Evolutionary conservation across 2,797 vertebrate species (phyloP).

Genomic region (Ptychobarbus kaznakovi): DNA sequence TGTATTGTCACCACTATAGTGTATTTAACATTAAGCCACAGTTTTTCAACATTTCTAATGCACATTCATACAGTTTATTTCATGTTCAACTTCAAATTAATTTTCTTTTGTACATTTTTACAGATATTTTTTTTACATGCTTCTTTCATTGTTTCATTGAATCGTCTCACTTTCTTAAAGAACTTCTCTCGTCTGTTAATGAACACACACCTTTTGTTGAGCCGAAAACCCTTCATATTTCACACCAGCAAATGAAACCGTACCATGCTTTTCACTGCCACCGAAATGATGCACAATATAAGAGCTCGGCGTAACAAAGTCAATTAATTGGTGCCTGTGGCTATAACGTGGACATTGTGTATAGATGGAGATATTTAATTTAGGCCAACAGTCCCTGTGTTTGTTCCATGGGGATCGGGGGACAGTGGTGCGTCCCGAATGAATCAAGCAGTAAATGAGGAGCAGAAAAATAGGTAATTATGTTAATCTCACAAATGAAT

Average conservation of each 20-base stretch:
- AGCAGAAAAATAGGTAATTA: constrained; percentile 84
- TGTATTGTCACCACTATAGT: neutral
- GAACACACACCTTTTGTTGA: constrained; percentile 16
- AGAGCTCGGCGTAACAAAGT: constrained; percentile 40
- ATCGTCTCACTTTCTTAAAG: constrained; percentile 1
- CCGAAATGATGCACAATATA: constrained; percentile 41
- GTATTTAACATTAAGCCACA: neutral
- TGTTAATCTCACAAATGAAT: constrained; percentile 80
- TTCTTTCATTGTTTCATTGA: constrained; percentile 8
- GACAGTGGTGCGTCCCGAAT: constrained; percentile 75
- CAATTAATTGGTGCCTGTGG: constrained; percentile 57
- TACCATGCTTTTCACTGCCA: constrained; percentile 7
- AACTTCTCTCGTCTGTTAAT: constrained; percentile 12
- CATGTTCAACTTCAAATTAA: neutral
- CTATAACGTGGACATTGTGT: constrained; percentile 62
- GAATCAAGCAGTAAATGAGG: constrained; percentile 82
- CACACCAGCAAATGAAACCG: constrained; percentile 8
- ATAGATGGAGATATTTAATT: constrained; percentile 79
- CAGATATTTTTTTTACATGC: neutral
- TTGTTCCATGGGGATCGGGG: constrained; percentile 73
- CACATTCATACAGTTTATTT: neutral
- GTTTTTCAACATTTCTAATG: neutral
- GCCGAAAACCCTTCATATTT: constrained; percentile 4
- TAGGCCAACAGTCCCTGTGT: constrained; percentile 74
- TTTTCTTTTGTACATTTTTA: neutral